Evolutionary conservation across 2,113 vertebrate genomes (phyloP).

Genomic region (Orycteropus afer): DNA sequence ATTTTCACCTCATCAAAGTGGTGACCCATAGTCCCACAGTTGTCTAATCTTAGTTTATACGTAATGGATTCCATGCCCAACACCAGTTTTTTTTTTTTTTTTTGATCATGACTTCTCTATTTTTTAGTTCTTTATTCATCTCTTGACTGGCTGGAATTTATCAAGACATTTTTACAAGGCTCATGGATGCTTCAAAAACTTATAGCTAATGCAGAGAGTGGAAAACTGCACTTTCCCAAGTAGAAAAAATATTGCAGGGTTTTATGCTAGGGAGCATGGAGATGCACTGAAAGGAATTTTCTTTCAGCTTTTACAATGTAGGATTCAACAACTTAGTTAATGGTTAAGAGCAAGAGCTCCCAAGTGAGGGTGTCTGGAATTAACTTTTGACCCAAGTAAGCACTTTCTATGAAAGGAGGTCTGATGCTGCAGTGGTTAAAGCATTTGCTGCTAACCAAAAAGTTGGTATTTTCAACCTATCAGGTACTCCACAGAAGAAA

Average conservation of each 20-base stretch:
- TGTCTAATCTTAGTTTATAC: neutral
- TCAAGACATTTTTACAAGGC: neutral
- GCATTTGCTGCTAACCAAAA: no score
- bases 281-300: neutral
- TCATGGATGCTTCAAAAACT: neutral
- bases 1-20: neutral
- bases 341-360: neutral
- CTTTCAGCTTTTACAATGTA: neutral
- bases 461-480: no score
- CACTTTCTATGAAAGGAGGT: no score
- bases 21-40: neutral
- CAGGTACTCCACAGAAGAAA: no score
- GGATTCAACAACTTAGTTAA: neutral
- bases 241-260: neutral
- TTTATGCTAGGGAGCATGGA: neutral
- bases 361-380: neutral
- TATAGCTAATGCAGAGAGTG: neutral
- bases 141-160: neutral
- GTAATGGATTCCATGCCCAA: neutral
- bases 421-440: no score
- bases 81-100: neutral
- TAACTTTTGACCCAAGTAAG: neutral
- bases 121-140: conserved; percentile 4
- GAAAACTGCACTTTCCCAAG: neutral
- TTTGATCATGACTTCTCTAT: no score